phyloP scores from a whole-genome alignment of 2,888 invertebrate species.

The Macrophya alboannulata region DNA sequence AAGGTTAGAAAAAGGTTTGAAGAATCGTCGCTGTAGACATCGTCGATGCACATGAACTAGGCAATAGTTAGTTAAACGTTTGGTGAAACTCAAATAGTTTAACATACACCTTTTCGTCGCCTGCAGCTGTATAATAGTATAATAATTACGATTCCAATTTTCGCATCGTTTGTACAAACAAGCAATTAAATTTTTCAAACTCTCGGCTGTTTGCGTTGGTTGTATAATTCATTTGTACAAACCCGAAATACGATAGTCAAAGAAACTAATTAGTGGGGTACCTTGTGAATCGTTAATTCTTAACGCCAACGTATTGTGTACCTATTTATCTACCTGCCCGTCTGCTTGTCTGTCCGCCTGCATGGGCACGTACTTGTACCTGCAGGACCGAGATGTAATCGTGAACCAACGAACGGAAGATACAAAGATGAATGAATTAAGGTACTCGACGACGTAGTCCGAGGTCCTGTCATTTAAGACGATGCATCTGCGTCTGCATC shows the following conservation, averaged over 20 bases:
- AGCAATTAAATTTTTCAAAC: not conserved
- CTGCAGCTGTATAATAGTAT: not conserved
- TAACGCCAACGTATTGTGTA: not conserved
- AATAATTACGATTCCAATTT: not conserved
- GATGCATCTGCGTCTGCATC: not conserved
- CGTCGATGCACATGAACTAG: too few species aligned
- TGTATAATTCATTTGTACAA: slow-evolving; percentile 3
- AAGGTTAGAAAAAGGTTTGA: too few species aligned
- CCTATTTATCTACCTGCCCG: not conserved
- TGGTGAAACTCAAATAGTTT: not conserved
- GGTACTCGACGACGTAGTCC: not conserved
- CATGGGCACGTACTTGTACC: not conserved
- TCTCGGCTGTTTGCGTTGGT: not conserved
- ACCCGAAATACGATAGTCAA: not conserved
- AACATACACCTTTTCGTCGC: not conserved
- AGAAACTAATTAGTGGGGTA: slow-evolving; percentile 24
- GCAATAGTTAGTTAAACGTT: not conserved
- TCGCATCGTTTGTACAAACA: not conserved
- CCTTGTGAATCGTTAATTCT: slow-evolving; percentile 29
- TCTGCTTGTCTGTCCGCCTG: not conserved
- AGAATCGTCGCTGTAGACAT: too few species aligned
- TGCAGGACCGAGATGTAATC: slow-evolving; percentile 40
- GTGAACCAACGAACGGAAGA: slow-evolving; percentile 16
- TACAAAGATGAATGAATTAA: slow-evolving; percentile 45
- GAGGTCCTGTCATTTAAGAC: not conserved